Percentiles rank a stretch among this genome's conserved stretches.
Conservation (phyloP, 2,797 vertebrate genomes). For the Phalanger gymnotis region DNA sequence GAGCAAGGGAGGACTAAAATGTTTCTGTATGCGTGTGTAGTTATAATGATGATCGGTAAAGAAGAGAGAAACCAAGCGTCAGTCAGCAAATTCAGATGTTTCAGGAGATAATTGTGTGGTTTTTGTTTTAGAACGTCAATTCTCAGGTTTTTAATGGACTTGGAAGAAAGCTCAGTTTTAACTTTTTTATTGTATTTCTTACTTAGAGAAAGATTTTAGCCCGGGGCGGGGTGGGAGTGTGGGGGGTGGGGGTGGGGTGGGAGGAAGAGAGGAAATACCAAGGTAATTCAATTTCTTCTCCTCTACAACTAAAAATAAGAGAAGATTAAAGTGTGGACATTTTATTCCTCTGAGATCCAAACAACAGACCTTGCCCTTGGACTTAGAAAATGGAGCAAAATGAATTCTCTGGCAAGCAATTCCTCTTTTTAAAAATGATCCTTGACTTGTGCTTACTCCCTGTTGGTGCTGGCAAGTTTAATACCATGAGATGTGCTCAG, state of each 20-base stretch:
- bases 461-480: background rate
- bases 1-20: constrained; percentile 51
- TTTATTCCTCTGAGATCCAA: constrained; percentile 38
- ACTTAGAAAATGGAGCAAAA: constrained; percentile 28
- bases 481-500: background rate
- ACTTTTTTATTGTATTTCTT: constrained; percentile 53
- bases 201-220: constrained; percentile 59
- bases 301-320: constrained; percentile 68
- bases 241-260: no score
- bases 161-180: constrained; percentile 2
- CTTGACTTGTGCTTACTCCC: background rate
- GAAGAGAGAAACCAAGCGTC: background rate
- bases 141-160: background rate
- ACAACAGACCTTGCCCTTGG: constrained; percentile 1
- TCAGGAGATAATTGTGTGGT: background rate
- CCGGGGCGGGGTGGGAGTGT: background rate
- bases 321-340: constrained; percentile 63
- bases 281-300: constrained; percentile 69
- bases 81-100: constrained; percentile 30
- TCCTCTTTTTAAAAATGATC: constrained; percentile 6
- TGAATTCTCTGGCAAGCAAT: background rate
- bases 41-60: background rate
- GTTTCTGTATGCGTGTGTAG: constrained; percentile 5
- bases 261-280: background rate
- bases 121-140: background rate